phyloP scores from a whole-genome alignment of 2,113 vertebrate genomes.

The Atlantisia rogersi region DNA sequence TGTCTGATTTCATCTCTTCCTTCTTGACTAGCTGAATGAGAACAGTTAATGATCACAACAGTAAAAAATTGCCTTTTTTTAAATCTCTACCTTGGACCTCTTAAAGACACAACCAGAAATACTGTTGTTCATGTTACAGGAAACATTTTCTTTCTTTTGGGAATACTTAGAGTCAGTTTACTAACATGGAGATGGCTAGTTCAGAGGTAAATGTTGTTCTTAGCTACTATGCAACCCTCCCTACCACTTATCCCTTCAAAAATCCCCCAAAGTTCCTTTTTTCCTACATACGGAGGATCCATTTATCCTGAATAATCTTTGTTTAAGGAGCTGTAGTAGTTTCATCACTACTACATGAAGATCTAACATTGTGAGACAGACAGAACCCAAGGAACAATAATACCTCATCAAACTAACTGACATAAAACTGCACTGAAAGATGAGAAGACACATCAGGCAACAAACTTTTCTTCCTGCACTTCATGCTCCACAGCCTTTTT shows the following conservation, averaged over 20 bases:
- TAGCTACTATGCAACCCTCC: neutral
- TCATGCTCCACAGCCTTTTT: neutral
- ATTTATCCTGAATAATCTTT: neutral
- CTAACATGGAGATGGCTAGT: rapidly evolving
- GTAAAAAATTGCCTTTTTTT: neutral
- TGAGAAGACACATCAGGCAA: neutral
- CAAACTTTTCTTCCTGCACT: neutral
- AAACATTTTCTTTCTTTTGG: neutral
- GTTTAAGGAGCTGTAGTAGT: neutral
- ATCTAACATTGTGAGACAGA: neutral
- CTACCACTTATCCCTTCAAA: neutral
- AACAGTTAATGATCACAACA: neutral
- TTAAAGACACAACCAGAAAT: neutral
- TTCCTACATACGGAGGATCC: neutral
- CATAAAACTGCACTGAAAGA: neutral
- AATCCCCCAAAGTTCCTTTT: neutral
- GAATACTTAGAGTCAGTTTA: neutral
- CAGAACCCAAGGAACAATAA: neutral
- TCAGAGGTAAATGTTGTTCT: neutral
- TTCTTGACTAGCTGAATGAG: neutral
- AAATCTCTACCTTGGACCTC: neutral
- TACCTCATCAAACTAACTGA: neutral
- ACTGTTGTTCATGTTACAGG: rapidly evolving
- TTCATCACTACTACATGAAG: neutral
- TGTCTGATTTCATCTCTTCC: neutral